phyloP scores from a whole-genome alignment of 2,113 vertebrate species.

The Platysternon megacephalum region DNA sequence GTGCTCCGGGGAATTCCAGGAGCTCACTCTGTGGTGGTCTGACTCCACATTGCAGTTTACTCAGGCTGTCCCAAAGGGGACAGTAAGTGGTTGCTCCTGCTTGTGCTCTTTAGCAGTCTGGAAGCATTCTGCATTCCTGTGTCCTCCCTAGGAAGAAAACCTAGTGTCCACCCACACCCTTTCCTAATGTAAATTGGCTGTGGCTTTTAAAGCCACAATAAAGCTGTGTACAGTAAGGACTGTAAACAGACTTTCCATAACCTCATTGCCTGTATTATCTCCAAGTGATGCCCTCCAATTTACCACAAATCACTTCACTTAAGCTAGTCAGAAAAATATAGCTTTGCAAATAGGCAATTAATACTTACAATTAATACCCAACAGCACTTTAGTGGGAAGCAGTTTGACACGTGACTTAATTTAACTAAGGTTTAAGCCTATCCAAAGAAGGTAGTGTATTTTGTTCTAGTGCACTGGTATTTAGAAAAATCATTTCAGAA shows the following conservation, averaged over 20 bases:
- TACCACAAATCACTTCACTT: slow-evolving; percentile 36
- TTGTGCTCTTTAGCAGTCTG: background rate
- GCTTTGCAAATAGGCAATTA: slow-evolving; percentile 44
- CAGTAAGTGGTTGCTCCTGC: background rate
- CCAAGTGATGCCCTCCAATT: background rate
- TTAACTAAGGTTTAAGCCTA: slow-evolving; percentile 41
- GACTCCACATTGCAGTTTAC: background rate
- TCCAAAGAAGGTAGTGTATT: slow-evolving; percentile 15
- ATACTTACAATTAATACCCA: slow-evolving; percentile 43
- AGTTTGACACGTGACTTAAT: slow-evolving; percentile 42
- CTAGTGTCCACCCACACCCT: background rate
- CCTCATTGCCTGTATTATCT: background rate
- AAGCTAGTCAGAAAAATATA: slow-evolving; percentile 25
- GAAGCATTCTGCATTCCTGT: background rate
- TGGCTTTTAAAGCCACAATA: background rate
- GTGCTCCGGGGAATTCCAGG: background rate
- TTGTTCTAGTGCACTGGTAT: background rate
- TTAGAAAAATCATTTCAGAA: background rate
- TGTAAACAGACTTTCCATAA: background rate
- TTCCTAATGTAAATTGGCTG: background rate
- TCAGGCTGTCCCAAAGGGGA: background rate
- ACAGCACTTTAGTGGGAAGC: slow-evolving; percentile 14
- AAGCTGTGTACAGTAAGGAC: too few relatives aligned
- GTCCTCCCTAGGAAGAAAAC: slow-evolving; percentile 44
- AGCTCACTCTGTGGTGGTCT: background rate